Percentiles rank a stretch among this genome's conserved stretches.
These are phyloP conservation scores for Aradus depressus DNA, from an alignment of 2,888 invertebrate species.

Conservation along the genomic window DNA sequence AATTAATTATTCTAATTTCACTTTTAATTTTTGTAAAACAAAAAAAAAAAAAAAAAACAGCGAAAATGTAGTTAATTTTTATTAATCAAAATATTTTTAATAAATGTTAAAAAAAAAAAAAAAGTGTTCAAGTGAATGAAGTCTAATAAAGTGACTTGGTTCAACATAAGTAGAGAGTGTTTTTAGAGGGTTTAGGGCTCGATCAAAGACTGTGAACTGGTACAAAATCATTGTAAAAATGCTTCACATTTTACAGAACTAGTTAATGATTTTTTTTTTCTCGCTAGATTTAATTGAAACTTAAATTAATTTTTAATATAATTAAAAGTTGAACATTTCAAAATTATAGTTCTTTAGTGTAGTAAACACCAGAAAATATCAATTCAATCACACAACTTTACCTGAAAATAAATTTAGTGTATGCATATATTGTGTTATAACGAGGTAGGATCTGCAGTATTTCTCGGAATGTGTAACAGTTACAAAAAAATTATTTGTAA, in stretches of 20 bases:
- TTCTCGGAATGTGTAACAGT: too few species aligned
- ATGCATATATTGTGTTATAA: too few species aligned
- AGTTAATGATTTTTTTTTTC: constrained; percentile 22
- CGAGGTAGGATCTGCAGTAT: too few species aligned
- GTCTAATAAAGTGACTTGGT: constrained; percentile 23
- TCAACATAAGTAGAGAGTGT: constrained; percentile 26
- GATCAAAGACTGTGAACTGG: constrained; percentile 29
- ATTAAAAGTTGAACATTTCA: constrained; percentile 14
- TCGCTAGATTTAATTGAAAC: constrained; percentile 23
- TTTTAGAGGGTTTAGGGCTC: constrained; percentile 26
- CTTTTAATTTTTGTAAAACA: too few species aligned
- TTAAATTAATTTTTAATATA: constrained; percentile 24
- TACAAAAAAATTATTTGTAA: too few species aligned
- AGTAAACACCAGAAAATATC: constrained; percentile 14
- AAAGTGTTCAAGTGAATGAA: constrained; percentile 26
- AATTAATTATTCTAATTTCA: too few species aligned
- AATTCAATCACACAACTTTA: constrained; percentile 15
- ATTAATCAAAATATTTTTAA: constrained; percentile 23
- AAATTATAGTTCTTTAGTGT: constrained; percentile 25
- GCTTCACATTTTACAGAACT: constrained; percentile 26
- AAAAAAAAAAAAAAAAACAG: constrained; percentile 2
- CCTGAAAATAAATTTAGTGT: too few species aligned
- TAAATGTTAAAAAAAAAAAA: constrained; percentile 24
- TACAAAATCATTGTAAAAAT: constrained; percentile 27
- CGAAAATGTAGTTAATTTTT: constrained; percentile 10